phyloP scores from a whole-genome alignment of 2,113 vertebrate genomes.

The Sorex araneus region DNA sequence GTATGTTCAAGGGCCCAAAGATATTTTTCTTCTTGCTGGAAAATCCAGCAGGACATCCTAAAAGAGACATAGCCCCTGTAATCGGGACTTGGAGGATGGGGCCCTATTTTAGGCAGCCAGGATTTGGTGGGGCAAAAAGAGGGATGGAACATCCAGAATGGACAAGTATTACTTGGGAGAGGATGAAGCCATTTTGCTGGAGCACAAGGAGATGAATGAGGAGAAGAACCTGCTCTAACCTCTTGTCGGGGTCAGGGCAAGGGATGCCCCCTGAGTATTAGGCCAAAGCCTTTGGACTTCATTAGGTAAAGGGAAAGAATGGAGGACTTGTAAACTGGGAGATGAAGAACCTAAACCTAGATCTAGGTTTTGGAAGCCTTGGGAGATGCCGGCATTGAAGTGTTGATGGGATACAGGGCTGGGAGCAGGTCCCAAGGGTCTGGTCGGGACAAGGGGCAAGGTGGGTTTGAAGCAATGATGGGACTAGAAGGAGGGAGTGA shows the following conservation, averaged over 20 bases:
- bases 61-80: constrained; percentile 10
- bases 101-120: constrained; percentile 10
- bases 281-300: constrained; percentile 33
- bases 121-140: not conserved
- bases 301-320: constrained; percentile 28
- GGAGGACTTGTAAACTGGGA: not conserved
- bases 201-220: not conserved
- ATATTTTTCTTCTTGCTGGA: constrained; percentile 31
- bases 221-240: constrained; percentile 4
- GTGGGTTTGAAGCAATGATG: not conserved
- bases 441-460: not conserved
- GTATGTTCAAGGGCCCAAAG: not conserved
- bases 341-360: not conserved
- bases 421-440: not conserved
- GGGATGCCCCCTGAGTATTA: constrained; percentile 31
- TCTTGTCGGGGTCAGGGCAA: constrained; percentile 22
- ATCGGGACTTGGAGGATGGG: not conserved
- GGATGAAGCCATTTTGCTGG: constrained; percentile 52
- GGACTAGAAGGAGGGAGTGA: no score
- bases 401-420: not conserved
- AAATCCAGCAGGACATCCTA: constrained; percentile 38
- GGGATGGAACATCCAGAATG: not conserved
- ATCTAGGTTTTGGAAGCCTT: constrained; percentile 18
- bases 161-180: not conserved
- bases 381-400: not conserved